Conservation (phyloP, 2,888 invertebrate genomes). For the Operophtera brumata region DNA sequence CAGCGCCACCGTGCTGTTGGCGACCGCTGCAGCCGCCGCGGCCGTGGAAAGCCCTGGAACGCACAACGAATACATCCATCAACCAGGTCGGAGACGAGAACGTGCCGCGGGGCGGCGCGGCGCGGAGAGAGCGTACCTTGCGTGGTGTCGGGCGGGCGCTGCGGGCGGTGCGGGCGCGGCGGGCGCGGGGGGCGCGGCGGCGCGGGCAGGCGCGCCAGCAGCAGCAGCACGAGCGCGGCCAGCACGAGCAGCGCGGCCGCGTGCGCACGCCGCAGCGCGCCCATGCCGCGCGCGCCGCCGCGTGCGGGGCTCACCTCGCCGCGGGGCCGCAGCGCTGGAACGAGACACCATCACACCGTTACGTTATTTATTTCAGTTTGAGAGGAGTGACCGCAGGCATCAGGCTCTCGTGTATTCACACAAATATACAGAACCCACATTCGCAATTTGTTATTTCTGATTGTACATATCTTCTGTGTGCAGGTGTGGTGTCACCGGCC, state of each 20-base stretch:
- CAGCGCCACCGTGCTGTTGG: slow-evolving; percentile 10
- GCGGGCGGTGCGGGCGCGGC: slow-evolving; percentile 23
- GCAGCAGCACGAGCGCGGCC: slow-evolving; percentile 63
- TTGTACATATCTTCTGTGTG: no score
- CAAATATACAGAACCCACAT: no score
- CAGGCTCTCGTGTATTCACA: no score
- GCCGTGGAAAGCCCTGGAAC: not conserved
- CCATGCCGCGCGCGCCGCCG: slow-evolving; percentile 40
- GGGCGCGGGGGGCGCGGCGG: slow-evolving; percentile 32
- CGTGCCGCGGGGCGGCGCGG: no score
- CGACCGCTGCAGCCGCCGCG: slow-evolving; percentile 8
- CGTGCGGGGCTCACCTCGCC: not conserved
- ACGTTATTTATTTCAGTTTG: no score
- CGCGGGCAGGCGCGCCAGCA: slow-evolving; percentile 56
- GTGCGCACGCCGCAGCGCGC: slow-evolving; percentile 59
- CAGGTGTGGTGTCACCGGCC: no score
- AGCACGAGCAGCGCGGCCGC: slow-evolving; percentile 53
- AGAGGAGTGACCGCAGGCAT: no score
- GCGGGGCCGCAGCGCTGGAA: not conserved
- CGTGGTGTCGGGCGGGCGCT: slow-evolving; percentile 38
- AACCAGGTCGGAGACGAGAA: no score
- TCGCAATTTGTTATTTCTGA: no score
- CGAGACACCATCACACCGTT: no score
- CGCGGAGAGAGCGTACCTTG: not conserved
- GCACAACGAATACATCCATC: not conserved